Base-by-base conservation (phyloP, 2,888 invertebrate species). In the Eugnorisma glareosa region DNA sequence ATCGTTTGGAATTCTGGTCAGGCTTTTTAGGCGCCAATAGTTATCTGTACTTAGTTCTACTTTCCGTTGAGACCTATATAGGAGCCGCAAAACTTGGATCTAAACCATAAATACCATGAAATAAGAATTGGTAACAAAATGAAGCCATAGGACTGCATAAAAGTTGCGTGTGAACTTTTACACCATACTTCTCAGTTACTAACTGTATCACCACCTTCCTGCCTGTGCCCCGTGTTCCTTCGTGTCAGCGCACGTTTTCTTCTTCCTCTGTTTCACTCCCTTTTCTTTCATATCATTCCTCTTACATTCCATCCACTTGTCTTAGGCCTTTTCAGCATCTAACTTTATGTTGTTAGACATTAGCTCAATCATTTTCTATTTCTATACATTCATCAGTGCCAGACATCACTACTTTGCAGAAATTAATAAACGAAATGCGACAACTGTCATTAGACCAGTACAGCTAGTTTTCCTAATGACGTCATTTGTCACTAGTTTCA, bases 401-500 rank as follows among this genome's bases (percentile, higher is more conserved):
- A 77, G 28, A n/a, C 45, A 37, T 70, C n/a, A 35, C 40, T 45
- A 67, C 61, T 70, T 67, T 24, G 57, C 45, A 64, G 64, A 74
- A 74, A 82, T 68, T 67, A 74, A 74, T 74, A 71, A 48, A 64
- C 35, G 37, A 74, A 68, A 45, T 45, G 79, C 83, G 71, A 79
- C 79, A 74, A 68, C 83, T 72, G 59, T 74, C 79, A 79, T 83
- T 74, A 82, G 67, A 61, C 40, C 8, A 51, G 73, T 1, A 2
- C 35, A 28, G 63, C 77, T 63, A n/a, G 74, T 79, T 71, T 45
- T 1, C 61, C 13, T 85, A 81, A 81, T 73, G 76, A 83, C 77
- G 76, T 75, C 70, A 75, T 83, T 79, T 77, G 67, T 77, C 71
- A 71, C 54, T 74, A 13, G 73, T 73, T 81, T 78, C 77, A 82